Evolutionary conservation across 2,797 vertebrate species (phyloP).

Genomic region (Poeciliopsis gracilis): DNA sequence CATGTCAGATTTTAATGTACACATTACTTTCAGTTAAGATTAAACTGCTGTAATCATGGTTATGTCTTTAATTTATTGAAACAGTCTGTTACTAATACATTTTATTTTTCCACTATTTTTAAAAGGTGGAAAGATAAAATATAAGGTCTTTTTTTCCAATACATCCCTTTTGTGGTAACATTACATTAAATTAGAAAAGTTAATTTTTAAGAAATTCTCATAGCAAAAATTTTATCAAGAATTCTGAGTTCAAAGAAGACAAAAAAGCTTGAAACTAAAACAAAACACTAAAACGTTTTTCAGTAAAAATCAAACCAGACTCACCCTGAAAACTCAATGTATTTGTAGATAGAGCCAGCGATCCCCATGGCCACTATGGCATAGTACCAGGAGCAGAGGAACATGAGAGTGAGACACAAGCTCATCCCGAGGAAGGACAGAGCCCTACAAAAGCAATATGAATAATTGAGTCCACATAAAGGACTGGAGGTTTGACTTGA

Average conservation of each 20-base stretch:
- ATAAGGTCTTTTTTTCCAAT: too few species aligned
- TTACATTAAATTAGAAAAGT: not conserved
- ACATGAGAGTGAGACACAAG: constrained; percentile 97
- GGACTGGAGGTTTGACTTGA: not conserved
- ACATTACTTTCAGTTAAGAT: not conserved
- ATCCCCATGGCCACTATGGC: constrained; percentile 94
- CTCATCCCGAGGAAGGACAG: constrained; percentile 97
- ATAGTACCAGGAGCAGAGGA: constrained; percentile 97
- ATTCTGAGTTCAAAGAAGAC: not conserved
- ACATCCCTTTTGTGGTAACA: too few species aligned
- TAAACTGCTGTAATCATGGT: not conserved
- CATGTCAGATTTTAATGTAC: too few species aligned
- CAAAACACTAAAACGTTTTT: not conserved
- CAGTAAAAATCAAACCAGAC: constrained; percentile 64
- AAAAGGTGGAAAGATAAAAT: too few species aligned
- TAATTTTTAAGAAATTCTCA: not conserved
- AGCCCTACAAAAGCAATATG: constrained; percentile 84
- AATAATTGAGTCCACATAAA: constrained; percentile 62
- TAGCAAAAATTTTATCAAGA: constrained; percentile 3
- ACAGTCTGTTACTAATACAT: not conserved
- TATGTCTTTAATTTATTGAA: not conserved
- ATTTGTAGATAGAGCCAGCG: constrained; percentile 97
- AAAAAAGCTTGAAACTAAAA: constrained; percentile 1
- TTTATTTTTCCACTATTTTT: too few species aligned
- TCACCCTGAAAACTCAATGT: constrained; percentile 98